phyloP scores from a whole-genome alignment of 1,140 invertebrate genomes.

The Pseudomyrmex cubaensis region DNA sequence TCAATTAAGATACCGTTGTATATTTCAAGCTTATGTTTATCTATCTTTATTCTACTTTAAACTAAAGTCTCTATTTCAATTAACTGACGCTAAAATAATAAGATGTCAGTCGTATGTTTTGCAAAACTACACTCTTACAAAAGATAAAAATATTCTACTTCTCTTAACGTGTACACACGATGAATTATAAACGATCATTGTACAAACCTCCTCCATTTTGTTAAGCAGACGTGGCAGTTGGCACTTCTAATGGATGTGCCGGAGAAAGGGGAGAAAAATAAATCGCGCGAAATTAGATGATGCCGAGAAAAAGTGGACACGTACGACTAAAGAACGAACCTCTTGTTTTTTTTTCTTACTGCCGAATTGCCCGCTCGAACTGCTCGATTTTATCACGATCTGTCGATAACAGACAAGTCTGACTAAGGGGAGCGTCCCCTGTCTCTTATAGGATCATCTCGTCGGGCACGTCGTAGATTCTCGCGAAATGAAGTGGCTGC shows the following conservation, averaged over 20 bases:
- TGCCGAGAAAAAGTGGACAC: conserved; percentile 13
- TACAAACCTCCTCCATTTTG: neutral
- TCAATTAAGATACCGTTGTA: neutral
- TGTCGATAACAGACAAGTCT: conserved; percentile 67
- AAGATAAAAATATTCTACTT: too few relatives aligned
- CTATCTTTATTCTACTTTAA: neutral
- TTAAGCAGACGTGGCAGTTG: conserved; percentile 7
- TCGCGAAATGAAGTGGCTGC: conserved; percentile 25
- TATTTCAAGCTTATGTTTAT: neutral
- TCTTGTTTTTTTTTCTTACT: conserved; percentile 34
- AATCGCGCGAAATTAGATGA: conserved; percentile 59
- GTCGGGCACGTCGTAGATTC: conserved; percentile 50
- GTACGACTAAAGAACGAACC: conserved; percentile 22
- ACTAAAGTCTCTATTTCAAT: too few relatives aligned
- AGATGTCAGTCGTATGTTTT: too few relatives aligned
- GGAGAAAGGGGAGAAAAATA: conserved; percentile 16
- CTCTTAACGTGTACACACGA: neutral
- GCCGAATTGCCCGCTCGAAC: conserved; percentile 44
- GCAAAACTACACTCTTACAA: too few relatives aligned
- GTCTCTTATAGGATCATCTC: conserved; percentile 54
- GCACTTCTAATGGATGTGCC: conserved; percentile 1
- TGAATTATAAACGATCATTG: neutral
- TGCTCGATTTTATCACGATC: conserved; percentile 70
- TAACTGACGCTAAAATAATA: too few relatives aligned
- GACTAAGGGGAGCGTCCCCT: conserved; percentile 56